A percentile compares a stretch with the other conserved stretches of the same genome.
phyloP scores from a whole-genome alignment of 2,113 vertebrate species.

The Bettongia penicillata region DNA sequence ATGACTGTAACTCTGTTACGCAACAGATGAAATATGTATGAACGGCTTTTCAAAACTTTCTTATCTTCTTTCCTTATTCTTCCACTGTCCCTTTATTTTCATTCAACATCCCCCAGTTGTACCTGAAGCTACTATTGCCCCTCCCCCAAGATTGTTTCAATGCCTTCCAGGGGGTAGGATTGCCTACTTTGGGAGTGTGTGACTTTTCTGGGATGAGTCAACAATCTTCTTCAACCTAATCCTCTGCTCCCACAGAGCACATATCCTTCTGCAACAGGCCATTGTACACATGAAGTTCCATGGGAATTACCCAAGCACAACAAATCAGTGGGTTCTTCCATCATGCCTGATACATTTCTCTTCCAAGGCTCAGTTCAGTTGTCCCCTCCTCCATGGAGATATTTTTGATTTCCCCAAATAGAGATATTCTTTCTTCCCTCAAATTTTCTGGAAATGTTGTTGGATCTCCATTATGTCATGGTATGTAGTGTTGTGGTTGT shows the following conservation, averaged over 20 bases:
- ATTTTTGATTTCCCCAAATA: not conserved
- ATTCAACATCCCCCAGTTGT: too few relatives aligned
- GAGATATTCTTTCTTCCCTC: not conserved
- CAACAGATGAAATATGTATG: too few relatives aligned
- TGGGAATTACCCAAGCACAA: not conserved
- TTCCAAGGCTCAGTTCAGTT: not conserved
- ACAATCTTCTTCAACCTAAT: not conserved
- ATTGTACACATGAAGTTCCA: not conserved
- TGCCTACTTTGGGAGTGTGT: not conserved
- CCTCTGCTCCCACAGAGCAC: not conserved
- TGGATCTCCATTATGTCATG: not conserved
- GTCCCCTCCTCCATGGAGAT: not conserved
- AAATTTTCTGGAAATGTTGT: not conserved
- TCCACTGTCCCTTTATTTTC: too few relatives aligned
- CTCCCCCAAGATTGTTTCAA: too few relatives aligned
- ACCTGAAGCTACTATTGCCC: too few relatives aligned
- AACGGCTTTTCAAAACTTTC: too few relatives aligned
- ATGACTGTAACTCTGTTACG: too few relatives aligned
- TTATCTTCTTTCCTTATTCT: too few relatives aligned
- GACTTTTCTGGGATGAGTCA: not conserved
- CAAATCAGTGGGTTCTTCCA: not conserved
- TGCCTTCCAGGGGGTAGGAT: too few relatives aligned
- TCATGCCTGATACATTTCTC: not conserved
- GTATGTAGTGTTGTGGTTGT: not conserved
- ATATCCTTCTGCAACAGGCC: not conserved